phyloP scores from a whole-genome alignment of 1,140 invertebrate species.

The Radopholus similis region DNA sequence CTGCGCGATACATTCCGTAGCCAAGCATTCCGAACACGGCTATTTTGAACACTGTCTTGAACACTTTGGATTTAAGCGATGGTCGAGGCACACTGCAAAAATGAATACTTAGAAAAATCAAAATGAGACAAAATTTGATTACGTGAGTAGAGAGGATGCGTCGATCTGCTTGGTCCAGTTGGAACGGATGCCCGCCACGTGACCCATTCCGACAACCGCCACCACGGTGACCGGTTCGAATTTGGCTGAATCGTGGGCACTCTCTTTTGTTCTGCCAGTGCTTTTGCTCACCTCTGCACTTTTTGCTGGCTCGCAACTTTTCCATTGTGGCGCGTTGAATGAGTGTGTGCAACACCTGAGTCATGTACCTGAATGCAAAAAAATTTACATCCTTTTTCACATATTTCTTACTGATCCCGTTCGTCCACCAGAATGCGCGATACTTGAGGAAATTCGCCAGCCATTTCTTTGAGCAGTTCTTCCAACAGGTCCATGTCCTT shows the following conservation, averaged over 20 bases:
- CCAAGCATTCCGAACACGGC: not conserved
- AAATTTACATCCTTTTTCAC: not conserved
- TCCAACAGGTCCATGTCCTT: slow-evolving; percentile 78
- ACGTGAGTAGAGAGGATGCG: slow-evolving; percentile 37
- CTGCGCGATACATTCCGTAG: not conserved
- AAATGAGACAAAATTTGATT: not conserved
- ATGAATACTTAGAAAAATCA: not conserved
- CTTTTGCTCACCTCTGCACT: slow-evolving; percentile 26
- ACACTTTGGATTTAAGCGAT: not conserved
- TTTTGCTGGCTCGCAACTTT: slow-evolving; percentile 44
- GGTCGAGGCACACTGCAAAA: not conserved
- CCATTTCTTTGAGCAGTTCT: slow-evolving; percentile 82
- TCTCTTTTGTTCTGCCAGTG: not conserved
- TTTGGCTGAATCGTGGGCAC: slow-evolving; percentile 34
- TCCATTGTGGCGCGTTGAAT: slow-evolving; percentile 35
- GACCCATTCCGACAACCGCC: slow-evolving; percentile 58
- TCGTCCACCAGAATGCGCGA: slow-evolving; percentile 87
- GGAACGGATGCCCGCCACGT: slow-evolving; percentile 47
- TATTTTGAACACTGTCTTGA: not conserved
- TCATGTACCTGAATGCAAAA: slow-evolving; percentile 21
- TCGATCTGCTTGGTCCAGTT: slow-evolving; percentile 50
- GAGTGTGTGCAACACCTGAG: slow-evolving; percentile 43
- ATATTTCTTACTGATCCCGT: slow-evolving; percentile 68
- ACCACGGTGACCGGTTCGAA: slow-evolving; percentile 53
- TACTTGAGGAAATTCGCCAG: slow-evolving; percentile 82